phyloP scores from a whole-genome alignment of 1,140 invertebrate genomes.

The Pteromalus puparum region DNA sequence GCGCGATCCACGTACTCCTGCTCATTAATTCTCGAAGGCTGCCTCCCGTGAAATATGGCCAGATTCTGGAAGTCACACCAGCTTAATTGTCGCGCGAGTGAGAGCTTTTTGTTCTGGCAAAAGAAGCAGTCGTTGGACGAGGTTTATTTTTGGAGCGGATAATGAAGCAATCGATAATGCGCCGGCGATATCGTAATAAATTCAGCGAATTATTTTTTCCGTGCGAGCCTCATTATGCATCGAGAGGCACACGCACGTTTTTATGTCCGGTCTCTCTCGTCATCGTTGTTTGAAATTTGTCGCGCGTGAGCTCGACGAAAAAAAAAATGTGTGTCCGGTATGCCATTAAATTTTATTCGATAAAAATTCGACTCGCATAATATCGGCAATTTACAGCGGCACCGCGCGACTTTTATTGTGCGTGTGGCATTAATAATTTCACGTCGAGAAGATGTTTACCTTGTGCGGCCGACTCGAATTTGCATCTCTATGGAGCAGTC shows the following conservation, averaged over 20 bases:
- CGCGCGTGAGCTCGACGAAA: background rate
- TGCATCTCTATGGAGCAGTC: constrained; percentile 28
- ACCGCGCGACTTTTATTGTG: background rate
- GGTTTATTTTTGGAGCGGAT: background rate
- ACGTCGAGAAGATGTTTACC: background rate
- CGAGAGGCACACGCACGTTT: background rate
- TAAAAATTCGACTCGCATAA: constrained; percentile 24
- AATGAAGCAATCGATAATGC: background rate
- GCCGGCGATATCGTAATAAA: background rate
- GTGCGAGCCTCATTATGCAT: background rate
- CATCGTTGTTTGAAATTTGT: background rate
- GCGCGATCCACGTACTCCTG: too few relatives aligned
- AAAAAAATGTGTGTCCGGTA: background rate
- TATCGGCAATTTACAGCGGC: constrained; percentile 25
- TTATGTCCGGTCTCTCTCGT: background rate
- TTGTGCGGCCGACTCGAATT: constrained; percentile 9
- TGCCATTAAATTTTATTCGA: constrained; percentile 17
- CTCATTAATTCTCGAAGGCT: background rate
- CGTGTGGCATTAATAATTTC: background rate
- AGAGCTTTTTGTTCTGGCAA: too few relatives aligned
- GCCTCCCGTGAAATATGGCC: too few relatives aligned
- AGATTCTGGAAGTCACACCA: too few relatives aligned
- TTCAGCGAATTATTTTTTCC: constrained; percentile 14
- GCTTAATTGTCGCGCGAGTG: too few relatives aligned
- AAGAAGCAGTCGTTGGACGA: too few relatives aligned